A percentile compares a stretch with the other conserved stretches of the same genome.
Evolutionary conservation across 2,797 vertebrate species (phyloP).

Genomic region (Pelochelys cantorii): DNA sequence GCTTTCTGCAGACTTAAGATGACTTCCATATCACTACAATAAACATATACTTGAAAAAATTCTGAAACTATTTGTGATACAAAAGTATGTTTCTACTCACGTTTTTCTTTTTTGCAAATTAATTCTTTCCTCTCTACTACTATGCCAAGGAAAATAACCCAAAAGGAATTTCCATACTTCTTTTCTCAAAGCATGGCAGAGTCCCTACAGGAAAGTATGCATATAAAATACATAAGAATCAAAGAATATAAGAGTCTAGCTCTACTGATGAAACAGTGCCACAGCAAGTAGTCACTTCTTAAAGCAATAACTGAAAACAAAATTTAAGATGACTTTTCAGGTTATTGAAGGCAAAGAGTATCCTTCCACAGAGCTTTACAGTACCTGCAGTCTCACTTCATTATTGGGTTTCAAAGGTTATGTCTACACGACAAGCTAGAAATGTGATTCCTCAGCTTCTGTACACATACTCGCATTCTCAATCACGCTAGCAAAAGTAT

Average conservation of each 20-base stretch:
- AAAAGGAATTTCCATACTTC: conserved; percentile 95
- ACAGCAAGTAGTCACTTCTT: background rate
- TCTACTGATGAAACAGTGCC: background rate
- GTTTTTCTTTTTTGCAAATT: conserved; percentile 90
- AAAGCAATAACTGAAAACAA: background rate
- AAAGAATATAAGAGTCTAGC: background rate
- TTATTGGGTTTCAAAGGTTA: background rate
- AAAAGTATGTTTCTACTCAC: conserved; percentile 75
- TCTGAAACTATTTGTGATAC: background rate
- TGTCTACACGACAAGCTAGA: background rate
- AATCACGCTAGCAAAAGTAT: too few species aligned
- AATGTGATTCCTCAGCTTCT: background rate
- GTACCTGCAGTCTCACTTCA: background rate
- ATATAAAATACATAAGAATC: conserved; percentile 16
- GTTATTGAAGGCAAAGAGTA: background rate
- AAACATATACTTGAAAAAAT: background rate
- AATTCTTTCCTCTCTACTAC: conserved; percentile 91
- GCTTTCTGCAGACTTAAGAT: background rate
- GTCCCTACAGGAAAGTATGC: conserved; percentile 82
- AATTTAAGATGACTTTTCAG: background rate
- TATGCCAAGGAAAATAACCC: conserved; percentile 93
- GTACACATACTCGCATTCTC: background rate
- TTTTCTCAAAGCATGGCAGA: conserved; percentile 91
- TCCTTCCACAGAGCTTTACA: background rate
- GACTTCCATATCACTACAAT: background rate